Evolutionary conservation across 2,888 invertebrate genomes (phyloP).

Genomic region (Drosophila paranaensis): DNA sequence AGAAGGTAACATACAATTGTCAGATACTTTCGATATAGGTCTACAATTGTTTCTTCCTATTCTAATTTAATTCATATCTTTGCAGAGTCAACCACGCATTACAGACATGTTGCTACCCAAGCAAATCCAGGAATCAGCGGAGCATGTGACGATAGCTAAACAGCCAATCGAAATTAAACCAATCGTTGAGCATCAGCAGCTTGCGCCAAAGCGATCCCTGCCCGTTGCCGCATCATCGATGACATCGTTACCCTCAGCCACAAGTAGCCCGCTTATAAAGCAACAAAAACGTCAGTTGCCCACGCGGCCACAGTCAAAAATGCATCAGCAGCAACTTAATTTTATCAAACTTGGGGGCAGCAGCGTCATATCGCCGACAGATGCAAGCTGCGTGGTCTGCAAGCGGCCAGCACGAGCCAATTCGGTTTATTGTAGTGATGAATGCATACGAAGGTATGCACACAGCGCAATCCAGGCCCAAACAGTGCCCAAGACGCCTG

Average conservation of each 20-base stretch:
- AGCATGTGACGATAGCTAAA: slow-evolving; percentile 19
- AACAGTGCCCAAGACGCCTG: slow-evolving; percentile 66
- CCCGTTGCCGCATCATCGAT: slow-evolving; percentile 8
- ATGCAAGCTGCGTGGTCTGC: slow-evolving; percentile 89
- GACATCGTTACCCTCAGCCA: slow-evolving; percentile 11
- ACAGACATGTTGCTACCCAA: slow-evolving; percentile 62
- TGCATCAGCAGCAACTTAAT: slow-evolving; percentile 68
- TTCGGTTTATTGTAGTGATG: slow-evolving; percentile 95
- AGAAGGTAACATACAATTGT: slow-evolving; percentile 66
- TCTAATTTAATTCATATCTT: neutral
- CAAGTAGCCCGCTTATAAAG: slow-evolving; percentile 13
- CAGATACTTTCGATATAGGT: neutral
- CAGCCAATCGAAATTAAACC: slow-evolving; percentile 42
- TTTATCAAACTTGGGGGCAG: slow-evolving; percentile 59
- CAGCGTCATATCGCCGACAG: slow-evolving; percentile 27
- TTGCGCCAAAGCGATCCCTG: slow-evolving; percentile 23
- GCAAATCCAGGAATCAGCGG: slow-evolving; percentile 9
- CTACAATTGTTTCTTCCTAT: neutral
- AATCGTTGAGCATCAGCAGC: slow-evolving; percentile 20
- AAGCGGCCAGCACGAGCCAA: slow-evolving; percentile 90
- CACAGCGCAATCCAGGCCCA: slow-evolving; percentile 86
- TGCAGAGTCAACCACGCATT: slow-evolving; percentile 65
- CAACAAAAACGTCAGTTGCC: slow-evolving; percentile 17
- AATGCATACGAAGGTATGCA: slow-evolving; percentile 94
- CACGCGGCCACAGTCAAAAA: slow-evolving; percentile 31